Conservation (phyloP, 2,888 invertebrate species). For the Harpalus rubripes region DNA sequence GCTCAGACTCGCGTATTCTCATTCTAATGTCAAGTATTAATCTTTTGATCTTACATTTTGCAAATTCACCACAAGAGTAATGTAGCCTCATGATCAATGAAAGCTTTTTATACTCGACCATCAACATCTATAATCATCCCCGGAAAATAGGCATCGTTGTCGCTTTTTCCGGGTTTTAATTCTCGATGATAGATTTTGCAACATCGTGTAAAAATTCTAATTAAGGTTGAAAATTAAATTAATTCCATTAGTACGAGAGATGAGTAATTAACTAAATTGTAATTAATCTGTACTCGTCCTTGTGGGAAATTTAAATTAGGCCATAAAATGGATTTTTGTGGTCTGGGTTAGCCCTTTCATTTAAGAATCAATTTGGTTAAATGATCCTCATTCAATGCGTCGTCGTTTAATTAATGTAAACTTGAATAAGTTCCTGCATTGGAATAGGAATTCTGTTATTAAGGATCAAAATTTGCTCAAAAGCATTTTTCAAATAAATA, state of each 20-base stretch:
- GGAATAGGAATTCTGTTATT: neutral
- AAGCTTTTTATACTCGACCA: slow-evolving; percentile 22
- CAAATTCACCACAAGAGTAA: neutral
- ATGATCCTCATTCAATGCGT: neutral
- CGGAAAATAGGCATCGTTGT: slow-evolving; percentile 10
- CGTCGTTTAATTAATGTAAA: neutral
- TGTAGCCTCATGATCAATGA: neutral
- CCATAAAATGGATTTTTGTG: slow-evolving; percentile 17
- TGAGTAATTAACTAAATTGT: slow-evolving; percentile 33
- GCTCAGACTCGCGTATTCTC: neutral
- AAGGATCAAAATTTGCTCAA: too few relatives aligned
- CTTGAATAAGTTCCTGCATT: neutral
- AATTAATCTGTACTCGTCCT: slow-evolving; percentile 25
- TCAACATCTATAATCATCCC: slow-evolving; percentile 32
- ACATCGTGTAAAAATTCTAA: slow-evolving; percentile 23
- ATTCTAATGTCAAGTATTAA: slow-evolving; percentile 33
- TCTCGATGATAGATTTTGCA: slow-evolving; percentile 10
- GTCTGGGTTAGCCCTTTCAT: slow-evolving; percentile 3
- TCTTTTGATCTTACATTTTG: slow-evolving; percentile 19
- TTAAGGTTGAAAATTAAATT: slow-evolving; percentile 32
- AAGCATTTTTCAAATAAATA: neutral
- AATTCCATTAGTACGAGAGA: slow-evolving; percentile 11
- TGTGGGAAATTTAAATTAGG: slow-evolving; percentile 29
- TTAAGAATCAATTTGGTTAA: neutral
- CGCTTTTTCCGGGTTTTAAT: slow-evolving; percentile 13